phyloP scores from a whole-genome alignment of 1,140 invertebrate species.

The Diachasma alloeum region DNA sequence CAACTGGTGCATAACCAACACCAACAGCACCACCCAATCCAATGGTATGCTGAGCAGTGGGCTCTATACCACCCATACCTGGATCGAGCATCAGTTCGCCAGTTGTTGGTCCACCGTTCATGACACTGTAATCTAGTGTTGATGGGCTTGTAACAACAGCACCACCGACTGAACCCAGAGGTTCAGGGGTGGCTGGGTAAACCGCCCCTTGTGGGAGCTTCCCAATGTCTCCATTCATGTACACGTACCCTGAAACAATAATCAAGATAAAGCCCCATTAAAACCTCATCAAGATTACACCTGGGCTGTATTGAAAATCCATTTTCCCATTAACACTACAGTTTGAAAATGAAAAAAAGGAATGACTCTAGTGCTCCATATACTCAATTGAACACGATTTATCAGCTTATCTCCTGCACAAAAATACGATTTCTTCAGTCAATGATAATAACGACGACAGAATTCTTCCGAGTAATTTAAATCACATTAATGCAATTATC shows the following conservation, averaged over 20 bases:
- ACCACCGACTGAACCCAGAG: slow-evolving; percentile 57
- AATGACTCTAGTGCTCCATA: neutral
- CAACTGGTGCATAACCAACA: slow-evolving; percentile 58
- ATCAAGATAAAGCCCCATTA: slow-evolving; percentile 19
- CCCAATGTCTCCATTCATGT: slow-evolving; percentile 82
- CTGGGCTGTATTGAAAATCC: neutral
- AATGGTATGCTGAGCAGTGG: slow-evolving; percentile 57
- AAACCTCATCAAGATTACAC: neutral
- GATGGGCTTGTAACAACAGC: slow-evolving; percentile 52
- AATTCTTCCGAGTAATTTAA: neutral
- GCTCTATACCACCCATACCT: slow-evolving; percentile 55
- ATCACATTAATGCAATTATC: neutral
- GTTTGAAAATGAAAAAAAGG: neutral
- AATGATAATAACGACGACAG: neutral
- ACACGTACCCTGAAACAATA: slow-evolving; percentile 70
- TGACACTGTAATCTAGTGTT: slow-evolving; percentile 62
- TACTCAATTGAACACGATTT: neutral
- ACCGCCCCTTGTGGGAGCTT: slow-evolving; percentile 75
- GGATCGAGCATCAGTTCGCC: slow-evolving; percentile 60
- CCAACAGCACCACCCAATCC: slow-evolving; percentile 58
- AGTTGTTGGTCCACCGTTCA: slow-evolving; percentile 60
- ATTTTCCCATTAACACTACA: neutral
- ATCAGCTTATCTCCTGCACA: slow-evolving; percentile 14
- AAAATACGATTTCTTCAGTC: neutral
- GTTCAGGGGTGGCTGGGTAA: slow-evolving; percentile 68